Evolutionary conservation across 37 sponge, comb jelly and placozoan species (phyloP), one percentile per base, ranked within the genome.

Genomic region (Chondrosia reniformis): DNA sequence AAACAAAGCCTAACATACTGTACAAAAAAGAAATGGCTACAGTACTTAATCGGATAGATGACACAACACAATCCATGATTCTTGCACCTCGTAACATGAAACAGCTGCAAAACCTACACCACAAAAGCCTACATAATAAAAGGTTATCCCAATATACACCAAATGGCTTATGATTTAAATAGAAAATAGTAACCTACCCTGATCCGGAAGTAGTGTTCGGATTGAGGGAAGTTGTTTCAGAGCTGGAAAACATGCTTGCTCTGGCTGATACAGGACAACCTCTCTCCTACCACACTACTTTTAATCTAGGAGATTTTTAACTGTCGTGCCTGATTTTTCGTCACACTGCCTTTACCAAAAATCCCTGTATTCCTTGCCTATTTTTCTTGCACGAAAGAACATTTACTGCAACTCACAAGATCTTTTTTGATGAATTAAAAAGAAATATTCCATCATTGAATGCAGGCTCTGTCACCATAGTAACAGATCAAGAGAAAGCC

Each of bases 281-380:
- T 7, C 76, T 75, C 33, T 75, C 76, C 10, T 83, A 83, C 43
- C 76, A 83, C 63, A 83, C 83, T n/a, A 83, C 76, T 25, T 83
- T 83, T 37, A 55, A 83, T 38, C 63, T 83, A 33, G 83, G 83
- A 62, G 83, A 83, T 59, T 83, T 83, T 39, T 83, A 83, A 44
- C 61, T 83, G 2, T 83, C 83, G 0, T 6, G 43, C 28, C 55
- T 76, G 3, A 39, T 72, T 0, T 83, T 83, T 42, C 63, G 83
- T 15, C 63, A 83, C 62, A 62, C 66, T n/a, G 27, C 74, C 27
- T 81, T 75, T 33, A 61, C 59, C 33, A 30, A 30, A 5, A 59
- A 59, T 13, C 61, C 61, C 7, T 59, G 61, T 30, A 59, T 59
- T 30, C 61, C 61, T 19, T 25, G 17, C 7, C 30, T 59, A 13